phyloP scores from a whole-genome alignment of 2,888 invertebrate genomes.

The Stegana nigrithorax region DNA sequence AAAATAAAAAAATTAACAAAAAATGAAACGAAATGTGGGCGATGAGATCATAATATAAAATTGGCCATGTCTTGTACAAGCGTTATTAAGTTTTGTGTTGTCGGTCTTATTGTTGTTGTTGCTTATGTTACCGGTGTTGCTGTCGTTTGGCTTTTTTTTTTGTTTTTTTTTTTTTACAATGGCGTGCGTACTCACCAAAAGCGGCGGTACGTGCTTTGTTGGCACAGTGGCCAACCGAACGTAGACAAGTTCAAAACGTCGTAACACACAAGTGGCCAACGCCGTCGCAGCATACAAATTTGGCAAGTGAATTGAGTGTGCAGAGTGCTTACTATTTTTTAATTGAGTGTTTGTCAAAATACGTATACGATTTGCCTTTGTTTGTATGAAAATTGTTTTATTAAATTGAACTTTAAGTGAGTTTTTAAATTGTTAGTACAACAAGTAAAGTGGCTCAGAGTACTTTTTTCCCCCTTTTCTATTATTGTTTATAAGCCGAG shows the following conservation, averaged over 20 bases:
- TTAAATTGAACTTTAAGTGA: too few relatives aligned
- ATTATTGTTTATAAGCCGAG: too few relatives aligned
- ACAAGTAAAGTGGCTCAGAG: too few relatives aligned
- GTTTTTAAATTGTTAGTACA: too few relatives aligned
- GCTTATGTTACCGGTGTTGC: neutral
- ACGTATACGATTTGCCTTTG: neutral
- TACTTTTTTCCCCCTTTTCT: too few relatives aligned
- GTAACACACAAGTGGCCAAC: slow-evolving; percentile 1
- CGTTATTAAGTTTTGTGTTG: neutral
- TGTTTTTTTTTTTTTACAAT: slow-evolving; percentile 7
- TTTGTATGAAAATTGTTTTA: neutral
- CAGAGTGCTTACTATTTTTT: neutral
- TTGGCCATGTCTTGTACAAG: neutral
- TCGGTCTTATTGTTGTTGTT: neutral
- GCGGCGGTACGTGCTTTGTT: slow-evolving; percentile 1
- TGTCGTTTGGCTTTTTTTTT: neutral
- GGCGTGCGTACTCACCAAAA: slow-evolving; percentile 46
- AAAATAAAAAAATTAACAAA: slow-evolving; percentile 12
- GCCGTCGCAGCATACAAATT: neutral
- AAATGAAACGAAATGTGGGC: too few relatives aligned
- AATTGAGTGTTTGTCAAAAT: slow-evolving; percentile 1
- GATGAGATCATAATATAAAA: slow-evolving; percentile 52
- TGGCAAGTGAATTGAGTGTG: slow-evolving; percentile 4
- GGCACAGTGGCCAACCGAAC: neutral
- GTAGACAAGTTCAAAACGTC: slow-evolving; percentile 23